A percentile compares a stretch with the other conserved stretches of the same genome.
These are phyloP conservation scores for Lacanobia oleracea DNA, from an alignment of 2,888 invertebrate species.

Conservation along the genomic window DNA sequence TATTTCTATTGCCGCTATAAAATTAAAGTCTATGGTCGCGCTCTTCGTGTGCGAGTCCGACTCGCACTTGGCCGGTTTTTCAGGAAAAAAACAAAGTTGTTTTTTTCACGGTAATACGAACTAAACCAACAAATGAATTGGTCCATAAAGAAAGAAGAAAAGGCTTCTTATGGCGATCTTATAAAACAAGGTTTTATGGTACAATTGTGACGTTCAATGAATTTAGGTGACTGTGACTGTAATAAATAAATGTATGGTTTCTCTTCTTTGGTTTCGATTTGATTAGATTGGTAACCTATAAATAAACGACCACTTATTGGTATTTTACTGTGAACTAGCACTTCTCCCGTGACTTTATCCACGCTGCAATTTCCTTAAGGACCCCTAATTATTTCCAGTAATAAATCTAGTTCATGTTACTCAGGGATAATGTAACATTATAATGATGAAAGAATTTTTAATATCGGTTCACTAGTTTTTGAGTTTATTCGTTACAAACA, in stretches of 20 bases:
- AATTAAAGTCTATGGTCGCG: too few species aligned
- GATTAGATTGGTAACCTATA: conserved; percentile 39
- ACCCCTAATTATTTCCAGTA: too few species aligned
- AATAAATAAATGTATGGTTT: conserved; percentile 35
- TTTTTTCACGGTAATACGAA: conserved; percentile 13
- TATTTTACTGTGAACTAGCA: neutral
- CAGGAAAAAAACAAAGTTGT: conserved; percentile 14
- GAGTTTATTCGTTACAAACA: too few species aligned
- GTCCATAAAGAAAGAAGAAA: conserved; percentile 29
- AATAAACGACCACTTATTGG: neutral
- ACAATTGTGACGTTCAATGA: conserved; percentile 11
- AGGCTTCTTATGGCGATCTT: conserved; percentile 6
- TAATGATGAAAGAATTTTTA: too few species aligned
- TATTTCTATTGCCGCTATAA: too few species aligned
- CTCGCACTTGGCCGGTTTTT: neutral
- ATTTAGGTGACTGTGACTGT: conserved; percentile 15
- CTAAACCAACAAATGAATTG: conserved; percentile 16
- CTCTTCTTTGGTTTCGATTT: conserved; percentile 26
- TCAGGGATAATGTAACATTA: too few species aligned
- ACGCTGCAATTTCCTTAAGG: too few species aligned
- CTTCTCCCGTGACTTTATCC: too few species aligned
- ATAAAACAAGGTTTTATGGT: conserved; percentile 5
- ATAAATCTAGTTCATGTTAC: too few species aligned
- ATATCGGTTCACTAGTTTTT: too few species aligned
- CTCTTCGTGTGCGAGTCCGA: too few species aligned